phyloP scores from a whole-genome alignment of 2,113 vertebrate genomes.

The Pachycephala philippinensis region DNA sequence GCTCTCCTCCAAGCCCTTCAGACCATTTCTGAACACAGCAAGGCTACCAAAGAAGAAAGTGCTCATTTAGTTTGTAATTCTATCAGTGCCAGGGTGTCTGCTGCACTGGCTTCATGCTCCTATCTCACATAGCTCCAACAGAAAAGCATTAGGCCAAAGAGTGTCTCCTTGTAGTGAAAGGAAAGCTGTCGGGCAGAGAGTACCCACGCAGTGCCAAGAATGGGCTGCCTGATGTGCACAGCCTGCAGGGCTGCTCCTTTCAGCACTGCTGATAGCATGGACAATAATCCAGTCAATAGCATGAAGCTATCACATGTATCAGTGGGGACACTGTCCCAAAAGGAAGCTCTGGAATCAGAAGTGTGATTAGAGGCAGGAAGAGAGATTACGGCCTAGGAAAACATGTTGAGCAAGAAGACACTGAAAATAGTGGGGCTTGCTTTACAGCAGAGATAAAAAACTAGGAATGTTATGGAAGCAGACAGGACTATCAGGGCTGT shows the following conservation, averaged over 20 bases:
- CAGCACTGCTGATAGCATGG: background rate
- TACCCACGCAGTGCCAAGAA: background rate
- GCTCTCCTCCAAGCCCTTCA: background rate
- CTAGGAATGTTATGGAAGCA: background rate
- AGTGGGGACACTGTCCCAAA: background rate
- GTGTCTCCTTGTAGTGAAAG: background rate
- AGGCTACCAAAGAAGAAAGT: background rate
- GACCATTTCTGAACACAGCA: background rate
- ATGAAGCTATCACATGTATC: background rate
- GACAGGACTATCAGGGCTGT: background rate
- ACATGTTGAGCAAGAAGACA: background rate
- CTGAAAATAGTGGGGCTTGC: background rate
- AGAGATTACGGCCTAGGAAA: background rate
- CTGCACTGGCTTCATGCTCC: background rate
- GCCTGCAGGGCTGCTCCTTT: background rate
- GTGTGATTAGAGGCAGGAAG: conserved; percentile 30
- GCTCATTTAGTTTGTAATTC: background rate
- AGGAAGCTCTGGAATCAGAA: conserved; percentile 18
- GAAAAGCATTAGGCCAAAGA: background rate
- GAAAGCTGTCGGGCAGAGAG: background rate
- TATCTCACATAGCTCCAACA: background rate
- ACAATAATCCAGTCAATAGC: background rate
- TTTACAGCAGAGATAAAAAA: background rate
- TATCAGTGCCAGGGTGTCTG: background rate
- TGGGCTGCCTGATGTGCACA: background rate